A percentile compares a stretch with the other conserved stretches of the same genome.
Conservation (phyloP, 2,888 invertebrate genomes). For the Ptychoptera albimana region DNA sequence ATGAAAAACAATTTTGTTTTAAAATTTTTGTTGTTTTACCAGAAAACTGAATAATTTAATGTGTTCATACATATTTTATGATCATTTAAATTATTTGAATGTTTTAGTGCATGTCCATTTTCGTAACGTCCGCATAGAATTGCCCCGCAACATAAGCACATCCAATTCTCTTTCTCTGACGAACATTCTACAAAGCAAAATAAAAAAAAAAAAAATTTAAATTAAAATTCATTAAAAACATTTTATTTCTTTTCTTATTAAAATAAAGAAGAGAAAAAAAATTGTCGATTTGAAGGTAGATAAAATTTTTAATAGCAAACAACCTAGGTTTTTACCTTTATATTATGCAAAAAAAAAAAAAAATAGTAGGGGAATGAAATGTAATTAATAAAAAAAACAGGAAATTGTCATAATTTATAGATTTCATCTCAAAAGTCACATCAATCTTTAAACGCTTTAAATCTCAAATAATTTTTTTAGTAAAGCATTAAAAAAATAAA, state of each 20-base stretch:
- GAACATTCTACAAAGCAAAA: constrained; percentile 37
- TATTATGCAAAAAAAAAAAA: no score
- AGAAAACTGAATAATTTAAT: constrained; percentile 55
- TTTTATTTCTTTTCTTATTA: neutral
- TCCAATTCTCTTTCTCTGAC: constrained; percentile 51
- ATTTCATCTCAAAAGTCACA: no score
- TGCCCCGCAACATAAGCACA: constrained; percentile 58
- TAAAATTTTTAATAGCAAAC: neutral
- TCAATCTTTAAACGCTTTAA: no score
- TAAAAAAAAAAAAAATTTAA: constrained; percentile 3
- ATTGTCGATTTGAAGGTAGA: neutral
- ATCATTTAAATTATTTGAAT: constrained; percentile 41
- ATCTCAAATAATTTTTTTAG: no score
- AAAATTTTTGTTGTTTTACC: constrained; percentile 32
- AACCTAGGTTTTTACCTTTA: no score
- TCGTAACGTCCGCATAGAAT: constrained; percentile 64
- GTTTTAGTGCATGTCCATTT: constrained; percentile 57
- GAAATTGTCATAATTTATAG: no score
- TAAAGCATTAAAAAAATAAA: no score
- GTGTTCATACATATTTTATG: constrained; percentile 67
- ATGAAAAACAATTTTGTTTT: neutral
- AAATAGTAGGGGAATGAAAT: no score
- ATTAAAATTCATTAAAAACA: constrained; percentile 1
- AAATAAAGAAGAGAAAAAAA: neutral
- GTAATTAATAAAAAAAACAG: no score